Percentiles rank a stretch among this genome's conserved stretches.
These are phyloP conservation scores for Linnaemya tessellans DNA, from an alignment of 2,888 invertebrate species.

Conservation along the genomic window DNA sequence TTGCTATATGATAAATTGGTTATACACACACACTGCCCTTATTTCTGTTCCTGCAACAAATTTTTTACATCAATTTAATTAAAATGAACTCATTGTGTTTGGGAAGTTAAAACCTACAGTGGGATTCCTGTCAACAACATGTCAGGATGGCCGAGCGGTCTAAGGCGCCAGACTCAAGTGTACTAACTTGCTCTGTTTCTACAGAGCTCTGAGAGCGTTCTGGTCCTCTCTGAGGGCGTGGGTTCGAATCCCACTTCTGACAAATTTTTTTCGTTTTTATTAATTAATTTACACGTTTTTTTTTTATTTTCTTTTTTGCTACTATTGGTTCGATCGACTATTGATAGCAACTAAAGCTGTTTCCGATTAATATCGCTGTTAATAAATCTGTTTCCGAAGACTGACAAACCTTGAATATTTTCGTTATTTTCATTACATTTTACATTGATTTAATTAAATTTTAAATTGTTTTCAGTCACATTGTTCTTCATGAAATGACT, in stretches of 20 bases:
- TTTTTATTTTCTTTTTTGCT: no score
- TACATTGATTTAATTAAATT: neutral
- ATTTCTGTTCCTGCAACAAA: no score
- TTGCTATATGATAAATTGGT: no score
- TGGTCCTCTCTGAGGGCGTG: slow-evolving; percentile 76
- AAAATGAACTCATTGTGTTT: neutral
- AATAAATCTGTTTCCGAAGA: no score
- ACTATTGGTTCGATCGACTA: no score
- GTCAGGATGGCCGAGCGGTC: slow-evolving; percentile 78
- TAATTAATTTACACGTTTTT: no score
- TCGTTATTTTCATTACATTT: neutral
- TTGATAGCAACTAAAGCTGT: no score
- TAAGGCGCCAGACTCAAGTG: slow-evolving; percentile 79
- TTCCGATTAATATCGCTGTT: no score
- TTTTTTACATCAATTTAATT: neutral
- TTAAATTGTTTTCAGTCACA: no score
- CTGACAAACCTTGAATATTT: no score
- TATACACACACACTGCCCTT: no score
- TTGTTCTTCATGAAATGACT: no score
- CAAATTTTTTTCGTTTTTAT: neutral
- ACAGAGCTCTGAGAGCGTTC: slow-evolving; percentile 71
- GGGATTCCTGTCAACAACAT: neutral
- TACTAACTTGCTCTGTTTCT: slow-evolving; percentile 70
- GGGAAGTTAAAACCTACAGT: neutral
- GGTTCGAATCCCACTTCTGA: slow-evolving; percentile 76